phyloP scores from a whole-genome alignment of 2,888 invertebrate species.

The Eucera pruinosa region DNA sequence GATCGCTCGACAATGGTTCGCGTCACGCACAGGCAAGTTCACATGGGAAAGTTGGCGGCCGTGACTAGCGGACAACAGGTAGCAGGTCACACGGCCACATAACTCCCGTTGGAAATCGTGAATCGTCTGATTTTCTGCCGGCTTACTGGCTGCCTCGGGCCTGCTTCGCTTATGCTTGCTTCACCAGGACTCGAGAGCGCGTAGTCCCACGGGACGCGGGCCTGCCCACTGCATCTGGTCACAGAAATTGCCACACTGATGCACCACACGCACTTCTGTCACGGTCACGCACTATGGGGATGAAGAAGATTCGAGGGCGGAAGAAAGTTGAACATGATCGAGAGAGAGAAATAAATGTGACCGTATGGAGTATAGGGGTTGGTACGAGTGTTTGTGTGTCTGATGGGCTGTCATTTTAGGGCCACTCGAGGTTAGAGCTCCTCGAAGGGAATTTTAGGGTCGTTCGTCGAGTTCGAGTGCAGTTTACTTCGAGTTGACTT shows the following conservation, averaged over 20 bases:
- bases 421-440: not conserved
- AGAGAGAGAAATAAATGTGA: not conserved
- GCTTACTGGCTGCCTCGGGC: conserved; percentile 30
- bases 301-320: not conserved
- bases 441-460: too few species aligned
- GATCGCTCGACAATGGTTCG: conserved; percentile 16
- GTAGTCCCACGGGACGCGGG: not conserved
- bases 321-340: not conserved
- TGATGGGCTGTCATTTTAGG: not conserved
- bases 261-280: conserved; percentile 32
- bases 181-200: conserved; percentile 20
- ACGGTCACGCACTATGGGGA: conserved; percentile 9
- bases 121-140: not conserved
- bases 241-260: conserved; percentile 31
- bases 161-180: conserved; percentile 5
- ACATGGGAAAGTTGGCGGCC: conserved; percentile 12
- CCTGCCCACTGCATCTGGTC: conserved; percentile 34
- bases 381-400: not conserved
- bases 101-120: not conserved
- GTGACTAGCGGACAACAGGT: conserved; percentile 40
- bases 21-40: conserved; percentile 34
- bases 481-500: too few species aligned
- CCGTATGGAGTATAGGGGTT: not conserved
- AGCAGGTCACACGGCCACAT: conserved; percentile 24
- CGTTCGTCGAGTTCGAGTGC: too few species aligned